Percentiles rank a stretch among this genome's conserved stretches.
These are phyloP conservation scores for Schizothorax lantsangensis DNA, from an alignment of 2,797 vertebrate genomes.

Conservation along the genomic window DNA sequence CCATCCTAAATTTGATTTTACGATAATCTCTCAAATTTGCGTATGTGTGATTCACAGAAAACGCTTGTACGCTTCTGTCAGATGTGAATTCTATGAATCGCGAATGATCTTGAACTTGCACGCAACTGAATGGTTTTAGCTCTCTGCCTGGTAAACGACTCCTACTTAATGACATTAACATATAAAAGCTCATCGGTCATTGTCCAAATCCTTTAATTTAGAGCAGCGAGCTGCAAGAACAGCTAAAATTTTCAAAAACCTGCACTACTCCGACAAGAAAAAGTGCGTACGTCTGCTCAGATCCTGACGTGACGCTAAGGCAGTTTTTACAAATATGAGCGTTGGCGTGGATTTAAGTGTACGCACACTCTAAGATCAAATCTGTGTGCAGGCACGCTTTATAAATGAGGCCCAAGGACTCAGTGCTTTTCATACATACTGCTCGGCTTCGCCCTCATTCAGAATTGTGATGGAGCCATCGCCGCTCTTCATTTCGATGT, in stretches of 20 bases:
- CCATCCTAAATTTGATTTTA: background rate
- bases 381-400: background rate
- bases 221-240: no score
- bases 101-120: background rate
- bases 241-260: background rate
- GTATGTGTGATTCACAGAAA: background rate
- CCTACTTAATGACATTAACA: background rate
- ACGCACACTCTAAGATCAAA: background rate
- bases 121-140: background rate
- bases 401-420: background rate
- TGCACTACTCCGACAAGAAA: background rate
- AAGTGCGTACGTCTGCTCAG: no score
- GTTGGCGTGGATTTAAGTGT: no score
- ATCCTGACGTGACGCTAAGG: background rate
- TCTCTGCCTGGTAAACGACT: background rate
- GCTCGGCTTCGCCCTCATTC: conserved; percentile 92
- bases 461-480: conserved; percentile 84
- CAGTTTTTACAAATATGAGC: background rate
- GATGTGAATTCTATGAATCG: background rate
- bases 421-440: conserved; percentile 87
- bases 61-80: no score
- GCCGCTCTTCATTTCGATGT: conserved; percentile 86
- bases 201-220: background rate
- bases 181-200: background rate
- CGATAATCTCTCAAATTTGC: background rate